A percentile compares a stretch with the other conserved stretches of the same genome.
These are phyloP conservation scores for Oegoconia quadripuncta DNA, from an alignment of 2,888 invertebrate species.

Conservation along the genomic window DNA sequence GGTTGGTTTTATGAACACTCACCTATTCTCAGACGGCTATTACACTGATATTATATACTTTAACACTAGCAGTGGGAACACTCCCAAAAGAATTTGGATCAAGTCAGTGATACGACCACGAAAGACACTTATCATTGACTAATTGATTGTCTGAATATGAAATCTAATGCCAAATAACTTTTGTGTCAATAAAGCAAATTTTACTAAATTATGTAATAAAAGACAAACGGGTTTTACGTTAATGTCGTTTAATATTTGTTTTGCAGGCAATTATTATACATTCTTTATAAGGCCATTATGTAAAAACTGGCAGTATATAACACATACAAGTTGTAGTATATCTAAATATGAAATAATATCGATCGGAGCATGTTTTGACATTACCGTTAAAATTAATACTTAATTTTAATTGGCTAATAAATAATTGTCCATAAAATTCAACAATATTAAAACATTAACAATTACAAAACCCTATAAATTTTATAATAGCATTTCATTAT, in stretches of 20 bases:
- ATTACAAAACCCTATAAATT: conserved; percentile 58
- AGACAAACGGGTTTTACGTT: conserved; percentile 5
- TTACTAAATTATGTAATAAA: conserved; percentile 6
- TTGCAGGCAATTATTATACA: conserved; percentile 67
- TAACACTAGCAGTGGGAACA: too few species aligned
- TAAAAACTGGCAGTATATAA: conserved; percentile 43
- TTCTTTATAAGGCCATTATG: conserved; percentile 57
- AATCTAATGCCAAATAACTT: too few species aligned
- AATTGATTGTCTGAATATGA: too few species aligned
- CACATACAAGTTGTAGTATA: conserved; percentile 30
- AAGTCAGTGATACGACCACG: too few species aligned
- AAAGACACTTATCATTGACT: too few species aligned
- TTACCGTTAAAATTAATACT: conserved; percentile 2
- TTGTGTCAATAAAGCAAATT: too few species aligned
- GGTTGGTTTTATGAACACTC: too few species aligned
- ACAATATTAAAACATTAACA: conserved; percentile 73
- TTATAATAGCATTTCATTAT: conserved; percentile 33
- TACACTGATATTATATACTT: too few species aligned
- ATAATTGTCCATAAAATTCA: conserved; percentile 64
- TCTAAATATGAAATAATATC: conserved; percentile 7
- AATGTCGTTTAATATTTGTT: conserved; percentile 61
- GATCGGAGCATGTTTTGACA: conserved; percentile 2
- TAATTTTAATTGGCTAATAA: conserved; percentile 42
- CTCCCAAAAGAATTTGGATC: too few species aligned
- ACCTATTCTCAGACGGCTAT: too few species aligned